Base-by-base conservation (phyloP, 1,140 invertebrate genomes). In the Tenebrio molitor region DNA sequence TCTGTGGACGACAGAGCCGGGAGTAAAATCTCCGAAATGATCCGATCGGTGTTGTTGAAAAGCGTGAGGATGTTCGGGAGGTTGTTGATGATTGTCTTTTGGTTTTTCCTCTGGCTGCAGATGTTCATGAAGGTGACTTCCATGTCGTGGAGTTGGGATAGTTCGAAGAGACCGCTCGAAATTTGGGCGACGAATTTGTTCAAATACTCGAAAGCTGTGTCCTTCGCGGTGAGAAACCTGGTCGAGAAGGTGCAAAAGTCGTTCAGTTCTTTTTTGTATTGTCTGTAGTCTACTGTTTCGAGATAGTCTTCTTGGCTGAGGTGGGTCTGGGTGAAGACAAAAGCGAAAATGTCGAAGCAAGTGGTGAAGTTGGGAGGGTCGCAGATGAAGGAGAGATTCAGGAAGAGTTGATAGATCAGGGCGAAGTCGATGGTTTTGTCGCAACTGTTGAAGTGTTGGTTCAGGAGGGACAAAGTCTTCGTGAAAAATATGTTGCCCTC, bases 281-380 rank as follows among this genome's bases (percentile, higher is more conserved):
- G 50, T 12, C 19, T n/a, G 16, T 25, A 29, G 8, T 58, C 50
- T 4, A n/a, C 23, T n/a, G 21, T 29, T 21, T n/a, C 21, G 14
- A 25, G 21, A 44, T 14, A 42, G 14, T 15, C 10, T n/a, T n/a
- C 14, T n/a, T 16, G 17, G 15, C 12, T 66, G 21, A 66, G 2
- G 23, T 14, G 4, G 19, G 44, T 67, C 53, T 14, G 33, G 8
- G 19, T 21, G 17, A 78, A 63, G 1, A 42, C 64, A 58, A 69
- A 77, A 4, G 70, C 68, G 19, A 80, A 67, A 41, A 77, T 23
- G 75, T 76, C 69, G 44, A 74, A 78, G 29, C 76, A 69, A 42
- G 79, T 72, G 34, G 74, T 58, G 14, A 76, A 17, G 74, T 79
- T 77, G 66, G 69, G 53, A 15, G 69, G 39, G 41, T 68, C 63